These are phyloP conservation scores for Zonotrichia leucophrys DNA, from an alignment of 2,113 vertebrate genomes.

Conservation along the genomic window DNA sequence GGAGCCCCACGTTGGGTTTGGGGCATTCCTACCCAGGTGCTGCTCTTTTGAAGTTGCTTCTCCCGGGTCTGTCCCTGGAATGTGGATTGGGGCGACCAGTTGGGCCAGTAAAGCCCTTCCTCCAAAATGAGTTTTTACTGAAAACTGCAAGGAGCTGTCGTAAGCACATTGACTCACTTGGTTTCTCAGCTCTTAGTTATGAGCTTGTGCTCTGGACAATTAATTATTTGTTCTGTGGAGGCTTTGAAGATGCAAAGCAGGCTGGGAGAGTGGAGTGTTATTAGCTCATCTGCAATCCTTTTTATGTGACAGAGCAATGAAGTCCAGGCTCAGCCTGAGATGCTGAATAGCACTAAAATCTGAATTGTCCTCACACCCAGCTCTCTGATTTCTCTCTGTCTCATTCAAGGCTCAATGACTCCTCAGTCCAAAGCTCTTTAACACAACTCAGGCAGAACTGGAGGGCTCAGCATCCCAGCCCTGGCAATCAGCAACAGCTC, in stretches of 20 bases:
- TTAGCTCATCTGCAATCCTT: constrained; percentile 39
- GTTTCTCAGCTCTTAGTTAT: constrained; percentile 53
- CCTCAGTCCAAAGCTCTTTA: background rate
- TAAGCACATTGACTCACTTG: constrained; percentile 44
- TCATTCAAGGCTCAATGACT: background rate
- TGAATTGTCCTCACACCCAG: background rate
- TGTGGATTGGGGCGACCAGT: constrained; percentile 32
- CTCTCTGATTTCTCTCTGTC: background rate
- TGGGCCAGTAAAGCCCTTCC: constrained; percentile 14
- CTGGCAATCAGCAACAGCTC: background rate
- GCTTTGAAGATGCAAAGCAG: constrained; percentile 61
- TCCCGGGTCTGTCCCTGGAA: constrained; percentile 8
- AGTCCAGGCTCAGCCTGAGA: background rate
- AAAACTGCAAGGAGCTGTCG: constrained; percentile 36
- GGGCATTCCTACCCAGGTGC: background rate
- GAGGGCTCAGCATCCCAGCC: background rate
- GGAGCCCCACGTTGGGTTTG: background rate
- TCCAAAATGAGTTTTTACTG: constrained; percentile 52
- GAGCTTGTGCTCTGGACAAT: constrained; percentile 44
- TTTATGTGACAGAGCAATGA: background rate
- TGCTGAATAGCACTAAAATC: background rate
- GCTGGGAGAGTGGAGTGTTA: constrained; percentile 5
- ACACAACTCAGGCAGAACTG: background rate
- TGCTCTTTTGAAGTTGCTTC: constrained; percentile 35
- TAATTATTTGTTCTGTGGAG: constrained; percentile 53